phyloP scores from a whole-genome alignment of 1,140 invertebrate species.

The Meloidogyne floridensis region DNA sequence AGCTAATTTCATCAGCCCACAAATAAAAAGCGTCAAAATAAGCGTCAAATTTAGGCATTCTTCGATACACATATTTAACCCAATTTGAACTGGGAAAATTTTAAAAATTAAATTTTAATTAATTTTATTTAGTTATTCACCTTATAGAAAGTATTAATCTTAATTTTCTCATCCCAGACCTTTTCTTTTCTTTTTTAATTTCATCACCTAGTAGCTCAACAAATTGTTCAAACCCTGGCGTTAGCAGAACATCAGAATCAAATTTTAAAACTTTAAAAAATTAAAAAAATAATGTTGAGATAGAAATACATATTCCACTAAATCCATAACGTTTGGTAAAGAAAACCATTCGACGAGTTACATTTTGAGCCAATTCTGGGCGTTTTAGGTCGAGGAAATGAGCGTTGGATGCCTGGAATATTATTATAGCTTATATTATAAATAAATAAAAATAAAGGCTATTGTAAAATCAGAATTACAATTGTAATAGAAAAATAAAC shows the following conservation, averaged over 20 bases:
- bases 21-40: conserved; percentile 33
- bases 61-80: conserved; percentile 10
- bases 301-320: conserved; percentile 18
- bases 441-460: too few relatives aligned
- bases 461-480: background rate
- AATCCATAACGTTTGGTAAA: conserved; percentile 19
- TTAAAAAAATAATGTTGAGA: background rate
- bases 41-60: conserved; percentile 25
- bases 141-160: conserved; percentile 20
- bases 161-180: conserved; percentile 2
- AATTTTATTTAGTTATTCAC: background rate
- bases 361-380: background rate
- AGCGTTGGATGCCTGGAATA: background rate
- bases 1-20: conserved; percentile 27
- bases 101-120: background rate
- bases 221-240: conserved; percentile 15
- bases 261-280: conserved; percentile 18
- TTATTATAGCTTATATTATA: background rate
- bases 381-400: background rate
- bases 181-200: conserved; percentile 6
- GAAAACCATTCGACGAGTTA: conserved; percentile 28
- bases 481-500: too few relatives aligned
- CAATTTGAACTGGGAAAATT: conserved; percentile 17
- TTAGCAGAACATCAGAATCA: conserved; percentile 16
- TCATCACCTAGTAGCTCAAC: conserved; percentile 9